These are phyloP conservation scores for Parotocinclus haroldoi DNA, from an alignment of 2,797 vertebrate genomes.

Conservation along the genomic window DNA sequence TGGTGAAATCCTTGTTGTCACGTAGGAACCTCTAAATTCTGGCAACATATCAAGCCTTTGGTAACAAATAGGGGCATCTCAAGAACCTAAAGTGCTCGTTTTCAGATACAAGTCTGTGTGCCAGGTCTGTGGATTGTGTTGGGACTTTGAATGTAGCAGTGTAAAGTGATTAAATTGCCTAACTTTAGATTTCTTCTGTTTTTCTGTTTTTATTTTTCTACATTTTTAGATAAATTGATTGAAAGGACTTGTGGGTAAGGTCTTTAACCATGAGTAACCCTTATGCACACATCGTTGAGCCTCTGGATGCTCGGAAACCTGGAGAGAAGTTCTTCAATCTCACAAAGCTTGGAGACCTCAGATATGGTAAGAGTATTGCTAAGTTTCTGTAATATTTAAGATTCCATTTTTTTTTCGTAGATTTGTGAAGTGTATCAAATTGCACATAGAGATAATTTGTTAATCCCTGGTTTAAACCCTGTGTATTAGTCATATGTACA, in stretches of 20 bases:
- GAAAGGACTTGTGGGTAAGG: slow-evolving; percentile 8
- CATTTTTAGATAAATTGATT: slow-evolving; percentile 6
- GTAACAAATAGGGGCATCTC: slow-evolving; percentile 36
- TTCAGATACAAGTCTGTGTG: slow-evolving; percentile 6
- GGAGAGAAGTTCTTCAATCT: slow-evolving; percentile 87
- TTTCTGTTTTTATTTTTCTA: background rate
- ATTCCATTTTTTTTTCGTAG: too few relatives aligned
- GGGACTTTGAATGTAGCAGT: background rate
- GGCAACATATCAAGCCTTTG: slow-evolving; percentile 34
- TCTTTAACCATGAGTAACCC: slow-evolving; percentile 76
- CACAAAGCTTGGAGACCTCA: slow-evolving; percentile 78
- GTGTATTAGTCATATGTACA: too few relatives aligned
- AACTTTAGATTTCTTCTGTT: too few relatives aligned
- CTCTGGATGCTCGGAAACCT: slow-evolving; percentile 75
- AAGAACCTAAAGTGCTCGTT: slow-evolving; percentile 25
- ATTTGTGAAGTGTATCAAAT: too few relatives aligned
- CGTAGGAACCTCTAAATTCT: slow-evolving; percentile 35
- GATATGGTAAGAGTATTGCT: slow-evolving; percentile 79
- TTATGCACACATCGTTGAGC: slow-evolving; percentile 76
- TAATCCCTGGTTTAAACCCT: too few relatives aligned
- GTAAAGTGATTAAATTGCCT: background rate
- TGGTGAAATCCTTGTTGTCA: slow-evolving; percentile 37
- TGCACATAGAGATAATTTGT: too few relatives aligned
- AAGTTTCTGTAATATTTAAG: background rate
- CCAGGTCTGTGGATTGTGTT: slow-evolving; percentile 5